A percentile compares a stretch with the other conserved stretches of the same genome.
Conservation (phyloP, 92 coral and sea anemone genomes). For the Phenganax subtilis region DNA sequence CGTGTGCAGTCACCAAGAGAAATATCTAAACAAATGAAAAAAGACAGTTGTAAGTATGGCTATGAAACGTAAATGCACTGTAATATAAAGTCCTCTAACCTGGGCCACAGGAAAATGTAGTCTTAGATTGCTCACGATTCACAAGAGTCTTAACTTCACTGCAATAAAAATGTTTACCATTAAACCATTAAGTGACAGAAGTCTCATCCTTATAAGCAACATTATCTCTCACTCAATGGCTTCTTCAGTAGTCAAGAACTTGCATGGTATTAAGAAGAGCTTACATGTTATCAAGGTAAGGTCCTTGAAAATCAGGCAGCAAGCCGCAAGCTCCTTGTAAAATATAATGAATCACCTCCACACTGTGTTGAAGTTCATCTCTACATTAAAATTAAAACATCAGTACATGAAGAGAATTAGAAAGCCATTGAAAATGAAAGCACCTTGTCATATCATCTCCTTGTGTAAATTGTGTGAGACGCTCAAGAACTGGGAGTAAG, state of each 20-base stretch:
- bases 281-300: conserved; percentile 80
- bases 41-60: background rate
- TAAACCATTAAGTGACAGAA: background rate
- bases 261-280: conserved; percentile 3
- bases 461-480: conserved; percentile 62
- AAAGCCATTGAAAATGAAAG: background rate
- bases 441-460: conserved; percentile 76
- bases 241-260: background rate
- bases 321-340: conserved; percentile 75
- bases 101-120: conserved; percentile 60
- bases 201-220: too few relatives aligned
- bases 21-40: conserved; percentile 44
- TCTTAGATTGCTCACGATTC: conserved; percentile 62
- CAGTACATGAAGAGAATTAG: background rate
- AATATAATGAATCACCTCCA: conserved; percentile 64
- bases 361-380: conserved; percentile 82
- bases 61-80: background rate
- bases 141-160: conserved; percentile 91
- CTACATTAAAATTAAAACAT: conserved; percentile 34
- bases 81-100: conserved; percentile 38
- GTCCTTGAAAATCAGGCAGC: conserved; percentile 73
- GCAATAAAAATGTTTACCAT: conserved; percentile 5
- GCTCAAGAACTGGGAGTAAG: conserved; percentile 72
- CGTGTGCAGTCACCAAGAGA: conserved; percentile 86
- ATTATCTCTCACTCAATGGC: too few relatives aligned